Conservation (phyloP, 2,888 invertebrate genomes). For the Sphecodes monilicornis region DNA sequence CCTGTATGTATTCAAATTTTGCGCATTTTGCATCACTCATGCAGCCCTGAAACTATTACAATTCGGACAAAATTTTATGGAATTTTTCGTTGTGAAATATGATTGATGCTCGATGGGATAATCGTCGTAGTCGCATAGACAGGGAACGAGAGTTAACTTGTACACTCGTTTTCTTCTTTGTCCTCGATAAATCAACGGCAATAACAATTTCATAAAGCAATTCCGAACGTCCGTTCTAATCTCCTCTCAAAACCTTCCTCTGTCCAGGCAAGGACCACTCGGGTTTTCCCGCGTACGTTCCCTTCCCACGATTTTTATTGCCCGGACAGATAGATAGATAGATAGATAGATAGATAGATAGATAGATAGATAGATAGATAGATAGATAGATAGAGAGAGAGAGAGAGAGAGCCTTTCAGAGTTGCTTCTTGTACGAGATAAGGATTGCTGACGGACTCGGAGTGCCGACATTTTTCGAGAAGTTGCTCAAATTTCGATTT, state of each 20-base stretch:
- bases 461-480: slow-evolving; percentile 1
- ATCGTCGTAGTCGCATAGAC: not conserved
- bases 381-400: not conserved
- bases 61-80: no score
- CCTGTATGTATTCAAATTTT: not conserved
- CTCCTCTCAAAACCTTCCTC: slow-evolving; percentile 13
- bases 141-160: not conserved
- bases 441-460: slow-evolving; percentile 24
- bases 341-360: no score
- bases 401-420: slow-evolving; percentile 20
- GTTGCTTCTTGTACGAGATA: slow-evolving; percentile 2
- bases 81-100: not conserved
- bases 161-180: not conserved
- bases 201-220: slow-evolving; percentile 28
- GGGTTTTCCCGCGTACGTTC: slow-evolving; percentile 3
- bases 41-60: not conserved
- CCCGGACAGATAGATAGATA: not conserved
- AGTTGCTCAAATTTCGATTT: not conserved
- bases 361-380: not conserved
- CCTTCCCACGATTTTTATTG: slow-evolving; percentile 40
- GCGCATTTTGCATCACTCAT: not conserved
- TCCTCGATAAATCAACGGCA: not conserved
- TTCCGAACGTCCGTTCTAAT: slow-evolving; percentile 21
- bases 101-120: not conserved
- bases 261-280: not conserved